Evolutionary conservation across 2,888 invertebrate genomes (phyloP).

Genomic region (Plebejus anna): DNA sequence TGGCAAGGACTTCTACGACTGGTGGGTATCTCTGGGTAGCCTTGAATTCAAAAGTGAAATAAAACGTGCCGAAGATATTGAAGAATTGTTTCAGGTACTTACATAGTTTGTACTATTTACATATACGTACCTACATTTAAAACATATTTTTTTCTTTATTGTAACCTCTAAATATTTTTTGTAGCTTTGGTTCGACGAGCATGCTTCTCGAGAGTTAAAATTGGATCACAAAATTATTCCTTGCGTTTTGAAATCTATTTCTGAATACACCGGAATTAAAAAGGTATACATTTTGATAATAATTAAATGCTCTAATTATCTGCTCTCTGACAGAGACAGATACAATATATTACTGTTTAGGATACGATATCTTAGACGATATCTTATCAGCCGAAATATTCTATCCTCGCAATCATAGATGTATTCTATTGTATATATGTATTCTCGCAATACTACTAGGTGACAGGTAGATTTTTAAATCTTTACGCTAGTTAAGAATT

Average conservation of each 20-base stretch:
- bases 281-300: constrained; percentile 45
- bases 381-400: too few species aligned
- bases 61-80: constrained; percentile 74
- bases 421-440: too few species aligned
- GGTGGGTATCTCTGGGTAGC: constrained; percentile 74
- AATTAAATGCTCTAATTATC: neutral
- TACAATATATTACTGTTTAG: too few species aligned
- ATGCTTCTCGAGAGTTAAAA: constrained; percentile 65
- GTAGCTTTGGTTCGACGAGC: constrained; percentile 74
- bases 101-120: neutral
- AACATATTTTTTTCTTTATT: neutral
- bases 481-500: too few species aligned
- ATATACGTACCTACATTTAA: neutral
- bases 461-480: too few species aligned
- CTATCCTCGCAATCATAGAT: too few species aligned
- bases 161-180: constrained; percentile 11
- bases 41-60: constrained; percentile 70
- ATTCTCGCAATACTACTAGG: too few species aligned
- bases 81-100: constrained; percentile 76
- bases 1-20: constrained; percentile 76
- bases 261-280: constrained; percentile 51
- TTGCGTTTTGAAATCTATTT: constrained; percentile 64
- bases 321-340: neutral
- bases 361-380: too few species aligned
- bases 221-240: constrained; percentile 65